A percentile compares a stretch with the other conserved stretches of the same genome.
Evolutionary conservation across 1,140 invertebrate species (phyloP).

Genomic region (Leptinotarsa undecemlineata): DNA sequence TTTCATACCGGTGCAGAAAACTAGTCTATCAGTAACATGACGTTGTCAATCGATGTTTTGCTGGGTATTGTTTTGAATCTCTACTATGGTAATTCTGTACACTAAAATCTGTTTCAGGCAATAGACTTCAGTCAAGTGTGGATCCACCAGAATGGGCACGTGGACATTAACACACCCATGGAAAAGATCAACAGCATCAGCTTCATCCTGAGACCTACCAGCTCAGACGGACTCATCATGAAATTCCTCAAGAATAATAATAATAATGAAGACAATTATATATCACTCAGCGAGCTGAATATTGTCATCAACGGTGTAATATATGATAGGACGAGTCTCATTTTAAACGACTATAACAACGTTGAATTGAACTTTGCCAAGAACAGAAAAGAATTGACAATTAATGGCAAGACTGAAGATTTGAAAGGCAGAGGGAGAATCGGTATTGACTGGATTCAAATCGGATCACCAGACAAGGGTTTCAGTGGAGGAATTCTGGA

Average conservation of each 20-base stretch:
- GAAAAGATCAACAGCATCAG: conserved; percentile 11
- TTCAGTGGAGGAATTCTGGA: conserved; percentile 74
- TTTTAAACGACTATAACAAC: conserved; percentile 25
- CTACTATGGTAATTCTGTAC: too few species aligned
- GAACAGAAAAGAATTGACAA: conserved; percentile 3
- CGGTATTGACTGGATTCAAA: conserved; percentile 24
- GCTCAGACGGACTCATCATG: conserved; percentile 12
- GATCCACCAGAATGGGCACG: background rate
- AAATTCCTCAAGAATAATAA: conserved; percentile 67
- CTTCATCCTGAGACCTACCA: conserved; percentile 6
- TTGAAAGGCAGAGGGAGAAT: background rate
- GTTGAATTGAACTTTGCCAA: conserved; percentile 10
- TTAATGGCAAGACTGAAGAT: conserved; percentile 31
- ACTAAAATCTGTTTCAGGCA: background rate
- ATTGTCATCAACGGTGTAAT: conserved; percentile 3
- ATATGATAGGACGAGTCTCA: conserved; percentile 10
- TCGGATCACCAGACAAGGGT: conserved; percentile 36
- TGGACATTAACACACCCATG: background rate
- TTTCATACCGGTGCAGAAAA: too few species aligned
- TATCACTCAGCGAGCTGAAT: background rate
- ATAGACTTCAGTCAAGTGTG: background rate
- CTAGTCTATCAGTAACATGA: too few species aligned
- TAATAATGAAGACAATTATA: background rate
- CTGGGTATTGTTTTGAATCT: too few species aligned
- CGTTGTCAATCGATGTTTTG: too few species aligned